Evolutionary conservation across 2,113 vertebrate genomes (phyloP), one percentile per base, ranked within the genome.

Genomic region (Empidonax traillii): DNA sequence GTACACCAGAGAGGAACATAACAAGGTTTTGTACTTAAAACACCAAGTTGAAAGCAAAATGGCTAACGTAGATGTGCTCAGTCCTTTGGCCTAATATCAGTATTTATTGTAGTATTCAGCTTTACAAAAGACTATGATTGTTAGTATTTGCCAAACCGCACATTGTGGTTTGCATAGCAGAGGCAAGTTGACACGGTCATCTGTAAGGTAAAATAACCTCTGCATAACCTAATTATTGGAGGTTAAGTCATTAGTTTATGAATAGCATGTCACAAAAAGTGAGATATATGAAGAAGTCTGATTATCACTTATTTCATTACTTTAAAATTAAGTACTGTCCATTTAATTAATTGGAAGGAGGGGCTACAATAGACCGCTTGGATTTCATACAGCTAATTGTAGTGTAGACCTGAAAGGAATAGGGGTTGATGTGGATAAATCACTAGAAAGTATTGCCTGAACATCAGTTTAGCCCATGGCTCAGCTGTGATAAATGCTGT

Each of bases 291-390:
- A 73, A 65, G 25, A 79, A 8, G 10, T n/a, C n/a, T 66, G 37
- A 66, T 74, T 73, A 25, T 47, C 0, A 0, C 8, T 85, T 85
- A 23, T 83, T 76, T 83, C 3, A 1, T 39, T 58, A 51, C 46
- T 76, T 65, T 15, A 23, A 68, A 90, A 82, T 56, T 56, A 72
- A 41, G 20, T 69, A 33, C 23, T 35, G 9, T 10, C 21, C 4
- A 7, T 53, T 62, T 82, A 79, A 79, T 68, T 87, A 85, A 27
- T 91, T 88, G 31, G 30, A 76, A 90, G n/a, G 16, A 58, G 14
- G 3, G 8, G 1, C 51, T 88, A 22, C 46, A 52, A 1, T 8
- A 47, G 14, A 31, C 10, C 0, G 1, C 30, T 83, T 61, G 20
- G 33, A n/a, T 81, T 85, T 88, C 22, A 33, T 74, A 39, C 28